These are phyloP conservation scores for Zaprionus davidi DNA, from an alignment of 1,140 invertebrate genomes.

Conservation along the genomic window DNA sequence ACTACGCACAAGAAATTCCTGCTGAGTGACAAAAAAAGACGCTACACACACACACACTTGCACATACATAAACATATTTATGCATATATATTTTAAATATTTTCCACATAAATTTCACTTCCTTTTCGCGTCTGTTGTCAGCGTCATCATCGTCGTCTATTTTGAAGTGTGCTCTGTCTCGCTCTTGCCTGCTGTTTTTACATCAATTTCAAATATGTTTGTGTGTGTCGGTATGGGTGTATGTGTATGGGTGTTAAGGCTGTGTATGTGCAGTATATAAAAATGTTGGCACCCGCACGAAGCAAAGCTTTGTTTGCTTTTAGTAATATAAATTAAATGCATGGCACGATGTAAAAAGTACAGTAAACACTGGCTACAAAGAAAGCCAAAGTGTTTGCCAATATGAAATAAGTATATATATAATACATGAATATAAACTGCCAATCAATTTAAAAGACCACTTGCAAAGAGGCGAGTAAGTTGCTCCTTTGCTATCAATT, in stretches of 20 bases:
- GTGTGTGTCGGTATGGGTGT: background rate
- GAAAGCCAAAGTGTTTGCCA: background rate
- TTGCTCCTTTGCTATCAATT: background rate
- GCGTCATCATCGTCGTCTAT: constrained; percentile 37
- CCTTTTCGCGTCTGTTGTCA: constrained; percentile 50
- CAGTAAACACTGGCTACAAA: constrained; percentile 13
- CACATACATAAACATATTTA: background rate
- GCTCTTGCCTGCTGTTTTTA: constrained; percentile 18
- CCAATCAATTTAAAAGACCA: background rate
- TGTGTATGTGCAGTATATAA: constrained; percentile 13
- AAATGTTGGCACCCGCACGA: constrained; percentile 21
- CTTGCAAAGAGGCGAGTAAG: background rate
- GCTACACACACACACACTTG: background rate
- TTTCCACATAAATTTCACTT: constrained; percentile 50
- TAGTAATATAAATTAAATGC: constrained; percentile 35
- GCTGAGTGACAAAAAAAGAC: constrained; percentile 7
- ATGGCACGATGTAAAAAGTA: constrained; percentile 18
- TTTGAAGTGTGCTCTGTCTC: constrained; percentile 8
- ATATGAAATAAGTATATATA: background rate
- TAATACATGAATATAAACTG: background rate
- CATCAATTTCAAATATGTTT: constrained; percentile 28
- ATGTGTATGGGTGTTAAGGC: background rate
- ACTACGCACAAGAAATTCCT: constrained; percentile 38
- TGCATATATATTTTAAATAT: constrained; percentile 66
- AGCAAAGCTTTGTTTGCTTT: constrained; percentile 22